Base-by-base conservation (phyloP, 2,113 vertebrate species). In the Dromaius novaehollandiae region DNA sequence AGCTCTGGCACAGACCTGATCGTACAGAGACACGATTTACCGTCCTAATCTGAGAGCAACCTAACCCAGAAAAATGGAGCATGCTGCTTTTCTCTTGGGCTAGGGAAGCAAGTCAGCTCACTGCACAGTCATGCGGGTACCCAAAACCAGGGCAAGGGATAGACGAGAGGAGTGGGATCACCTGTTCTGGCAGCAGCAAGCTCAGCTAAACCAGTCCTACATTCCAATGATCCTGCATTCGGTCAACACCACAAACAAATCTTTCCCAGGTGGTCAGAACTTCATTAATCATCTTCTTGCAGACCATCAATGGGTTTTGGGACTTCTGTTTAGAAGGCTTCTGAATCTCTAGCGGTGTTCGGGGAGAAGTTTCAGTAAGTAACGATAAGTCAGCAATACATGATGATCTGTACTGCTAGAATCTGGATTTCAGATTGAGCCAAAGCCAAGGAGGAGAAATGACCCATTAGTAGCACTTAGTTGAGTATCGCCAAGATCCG, bases 11-110 rank as follows among this genome's bases (percentile, higher is more conserved):
- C 77, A 63, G 21, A 40, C 34, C 14, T 86, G 65, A n/a, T 7
- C 0, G 0, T 8, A 30, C 6, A 14, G 63, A 4, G n/a, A 73
- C 11, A 32, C 2, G 16, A 61, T 3, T 1, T 42, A 48, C 73
- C 81, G 42, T 82, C n/a, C 63, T 10, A 11, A 84, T 17, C 44
- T 2, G 5, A 46, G 26, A 36, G 58, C 36, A 61, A 69, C 24
- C 34, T 60, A 40, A 42, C 20, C 44, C 50, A 87, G 50, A 13
- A 36, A 46, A 70, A 46, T 2, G 24, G 32, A 82, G 22, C 7
- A 46, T 8, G 4, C 10, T 13, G 1, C 0, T 0, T 70, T 74
- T 7, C 53, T 30, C 10, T 51, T 13, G 74, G 18, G 44, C 70
- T 44, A 18, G 18, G 46, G 18, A 61, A 34, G 26, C 3, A 1